Percentiles rank a stretch among this genome's conserved stretches.
Conservation (phyloP, 35 echinoderm and acorn worm species). For the Ptychodera flava region DNA sequence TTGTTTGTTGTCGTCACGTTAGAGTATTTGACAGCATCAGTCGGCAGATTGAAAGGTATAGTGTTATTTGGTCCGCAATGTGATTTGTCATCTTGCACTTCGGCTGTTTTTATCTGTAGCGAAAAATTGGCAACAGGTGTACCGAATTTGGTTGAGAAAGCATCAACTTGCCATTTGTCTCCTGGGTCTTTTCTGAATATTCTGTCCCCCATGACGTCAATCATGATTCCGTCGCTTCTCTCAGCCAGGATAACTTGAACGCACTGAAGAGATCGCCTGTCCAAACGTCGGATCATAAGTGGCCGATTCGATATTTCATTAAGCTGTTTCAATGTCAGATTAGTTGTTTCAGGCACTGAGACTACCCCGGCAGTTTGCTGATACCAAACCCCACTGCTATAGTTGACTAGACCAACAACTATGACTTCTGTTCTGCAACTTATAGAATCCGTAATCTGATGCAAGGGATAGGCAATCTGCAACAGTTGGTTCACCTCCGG, state of each 20-base stretch:
- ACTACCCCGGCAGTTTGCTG: not conserved
- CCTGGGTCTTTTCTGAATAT: not conserved
- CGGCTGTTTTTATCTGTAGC: not conserved
- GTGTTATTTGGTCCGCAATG: not conserved
- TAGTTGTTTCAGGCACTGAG: not conserved
- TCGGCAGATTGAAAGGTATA: not conserved
- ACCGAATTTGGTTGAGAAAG: not conserved
- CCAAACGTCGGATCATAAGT: not conserved
- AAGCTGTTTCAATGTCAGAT: not conserved
- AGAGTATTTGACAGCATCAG: not conserved
- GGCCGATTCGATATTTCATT: not conserved
- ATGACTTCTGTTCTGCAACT: not conserved
- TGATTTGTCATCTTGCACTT: not conserved
- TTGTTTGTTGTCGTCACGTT: not conserved
- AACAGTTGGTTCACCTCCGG: not conserved
- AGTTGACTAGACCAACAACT: not conserved
- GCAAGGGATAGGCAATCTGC: not conserved
- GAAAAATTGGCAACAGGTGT: not conserved
- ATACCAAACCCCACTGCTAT: not conserved
- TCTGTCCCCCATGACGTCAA: not conserved
- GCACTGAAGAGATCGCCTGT: not conserved
- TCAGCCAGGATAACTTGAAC: not conserved
- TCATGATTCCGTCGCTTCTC: not conserved
- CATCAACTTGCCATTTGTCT: not conserved
- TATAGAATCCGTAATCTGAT: not conserved